Evolutionary conservation across 2,797 vertebrate species (phyloP).

Genomic region (Nannoperca australis): DNA sequence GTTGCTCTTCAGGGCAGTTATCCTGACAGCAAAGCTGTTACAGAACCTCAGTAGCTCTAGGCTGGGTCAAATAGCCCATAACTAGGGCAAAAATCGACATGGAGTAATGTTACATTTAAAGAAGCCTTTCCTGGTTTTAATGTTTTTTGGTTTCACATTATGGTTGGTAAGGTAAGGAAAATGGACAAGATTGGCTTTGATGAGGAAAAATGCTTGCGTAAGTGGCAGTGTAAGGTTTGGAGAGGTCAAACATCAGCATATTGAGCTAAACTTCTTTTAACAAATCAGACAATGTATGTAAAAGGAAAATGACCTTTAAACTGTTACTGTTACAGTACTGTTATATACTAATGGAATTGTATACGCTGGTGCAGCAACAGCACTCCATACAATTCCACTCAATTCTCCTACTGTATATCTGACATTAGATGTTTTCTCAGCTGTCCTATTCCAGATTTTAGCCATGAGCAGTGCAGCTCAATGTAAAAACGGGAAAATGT

Average conservation of each 20-base stretch:
- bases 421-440: background rate
- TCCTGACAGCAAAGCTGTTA: constrained; percentile 11
- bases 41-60: constrained; percentile 13
- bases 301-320: background rate
- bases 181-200: background rate
- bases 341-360: background rate
- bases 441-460: background rate
- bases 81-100: background rate
- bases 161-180: background rate
- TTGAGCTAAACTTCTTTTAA: background rate
- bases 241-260: background rate
- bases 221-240: background rate
- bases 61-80: background rate
- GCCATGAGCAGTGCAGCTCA: background rate
- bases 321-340: no score
- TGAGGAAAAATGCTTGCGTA: background rate
- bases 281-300: background rate
- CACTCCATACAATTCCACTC: background rate
- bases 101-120: background rate
- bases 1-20: constrained; percentile 3
- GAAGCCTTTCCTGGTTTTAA: background rate
- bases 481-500: background rate
- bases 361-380: background rate
- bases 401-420: background rate
- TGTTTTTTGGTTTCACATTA: background rate